Conservation (phyloP, 2,888 invertebrate species). For the Geotrupes spiniger region DNA sequence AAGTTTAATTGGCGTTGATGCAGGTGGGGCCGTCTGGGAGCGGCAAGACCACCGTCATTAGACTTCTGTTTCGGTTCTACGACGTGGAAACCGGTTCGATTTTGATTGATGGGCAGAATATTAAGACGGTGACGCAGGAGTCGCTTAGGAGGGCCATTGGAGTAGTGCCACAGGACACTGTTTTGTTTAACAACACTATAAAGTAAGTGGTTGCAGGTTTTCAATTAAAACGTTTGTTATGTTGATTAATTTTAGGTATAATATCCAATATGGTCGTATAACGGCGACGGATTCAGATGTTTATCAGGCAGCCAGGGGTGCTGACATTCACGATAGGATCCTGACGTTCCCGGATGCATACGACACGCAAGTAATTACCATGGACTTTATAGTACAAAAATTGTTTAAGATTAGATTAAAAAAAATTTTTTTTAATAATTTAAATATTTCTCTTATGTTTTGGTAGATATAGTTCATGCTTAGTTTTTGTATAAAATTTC, state of each 20-base stretch:
- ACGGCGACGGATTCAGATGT: conserved; percentile 78
- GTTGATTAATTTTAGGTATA: conserved; percentile 62
- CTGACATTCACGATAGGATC: conserved; percentile 92
- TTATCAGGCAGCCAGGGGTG: conserved; percentile 83
- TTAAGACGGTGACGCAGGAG: conserved; percentile 79
- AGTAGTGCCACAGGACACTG: conserved; percentile 97
- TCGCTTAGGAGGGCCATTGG: conserved; percentile 83
- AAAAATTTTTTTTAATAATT: no score
- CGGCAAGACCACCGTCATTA: conserved; percentile 95
- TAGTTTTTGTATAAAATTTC: no score
- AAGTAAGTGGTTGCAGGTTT: conserved; percentile 52
- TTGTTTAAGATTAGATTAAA: no score
- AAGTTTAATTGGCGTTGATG: neutral
- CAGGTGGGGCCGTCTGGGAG: conserved; percentile 86
- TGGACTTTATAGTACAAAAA: no score
- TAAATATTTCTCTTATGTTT: no score
- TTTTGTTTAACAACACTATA: conserved; percentile 90
- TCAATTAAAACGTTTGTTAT: neutral
- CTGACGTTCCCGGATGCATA: conserved; percentile 87
- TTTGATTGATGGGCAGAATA: conserved; percentile 84
- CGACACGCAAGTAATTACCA: conserved; percentile 72
- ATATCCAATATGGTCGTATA: conserved; percentile 88
- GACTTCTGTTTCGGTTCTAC: conserved; percentile 93
- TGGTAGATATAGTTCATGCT: no score
- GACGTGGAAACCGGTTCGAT: conserved; percentile 89